These are phyloP conservation scores for Resseliella maxima DNA, from an alignment of 2,888 invertebrate species.

Conservation along the genomic window DNA sequence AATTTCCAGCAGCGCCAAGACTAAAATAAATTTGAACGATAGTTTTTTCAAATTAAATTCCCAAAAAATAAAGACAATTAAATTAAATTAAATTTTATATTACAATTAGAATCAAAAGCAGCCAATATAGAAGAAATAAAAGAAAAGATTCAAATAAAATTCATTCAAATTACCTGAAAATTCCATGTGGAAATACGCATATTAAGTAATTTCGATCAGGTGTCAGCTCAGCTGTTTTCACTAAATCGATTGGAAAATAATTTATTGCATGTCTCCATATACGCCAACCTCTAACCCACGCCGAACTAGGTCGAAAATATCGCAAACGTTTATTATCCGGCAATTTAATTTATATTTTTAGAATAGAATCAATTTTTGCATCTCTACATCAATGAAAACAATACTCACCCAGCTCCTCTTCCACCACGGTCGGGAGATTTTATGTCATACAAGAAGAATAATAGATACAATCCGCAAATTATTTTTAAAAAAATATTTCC, in stretches of 20 bases:
- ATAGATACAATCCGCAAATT: slow-evolving; percentile 71
- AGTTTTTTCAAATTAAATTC: neutral
- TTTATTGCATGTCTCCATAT: slow-evolving; percentile 81
- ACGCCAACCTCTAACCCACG: slow-evolving; percentile 74
- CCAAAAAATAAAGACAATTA: too few species aligned
- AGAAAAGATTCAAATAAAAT: neutral
- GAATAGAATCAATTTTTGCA: neutral
- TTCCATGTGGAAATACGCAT: slow-evolving; percentile 92
- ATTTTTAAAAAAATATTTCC: slow-evolving; percentile 58
- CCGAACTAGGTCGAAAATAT: too few species aligned
- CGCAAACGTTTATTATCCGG: too few species aligned
- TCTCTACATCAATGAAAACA: neutral
- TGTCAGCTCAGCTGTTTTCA: slow-evolving; percentile 85
- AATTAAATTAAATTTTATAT: slow-evolving; percentile 5
- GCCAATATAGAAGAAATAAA: too few species aligned
- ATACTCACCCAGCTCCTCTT: slow-evolving; percentile 69
- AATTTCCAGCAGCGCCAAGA: slow-evolving; percentile 81
- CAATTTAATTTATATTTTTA: neutral
- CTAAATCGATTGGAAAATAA: slow-evolving; percentile 87
- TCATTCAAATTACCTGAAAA: slow-evolving; percentile 70
- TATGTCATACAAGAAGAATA: slow-evolving; percentile 77
- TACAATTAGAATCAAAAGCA: too few species aligned
- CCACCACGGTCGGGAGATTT: slow-evolving; percentile 71
- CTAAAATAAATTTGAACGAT: slow-evolving; percentile 65
- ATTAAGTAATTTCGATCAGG: slow-evolving; percentile 85